Base-by-base conservation (phyloP, 1,140 invertebrate species). In the Drosophila quadrilineata region DNA sequence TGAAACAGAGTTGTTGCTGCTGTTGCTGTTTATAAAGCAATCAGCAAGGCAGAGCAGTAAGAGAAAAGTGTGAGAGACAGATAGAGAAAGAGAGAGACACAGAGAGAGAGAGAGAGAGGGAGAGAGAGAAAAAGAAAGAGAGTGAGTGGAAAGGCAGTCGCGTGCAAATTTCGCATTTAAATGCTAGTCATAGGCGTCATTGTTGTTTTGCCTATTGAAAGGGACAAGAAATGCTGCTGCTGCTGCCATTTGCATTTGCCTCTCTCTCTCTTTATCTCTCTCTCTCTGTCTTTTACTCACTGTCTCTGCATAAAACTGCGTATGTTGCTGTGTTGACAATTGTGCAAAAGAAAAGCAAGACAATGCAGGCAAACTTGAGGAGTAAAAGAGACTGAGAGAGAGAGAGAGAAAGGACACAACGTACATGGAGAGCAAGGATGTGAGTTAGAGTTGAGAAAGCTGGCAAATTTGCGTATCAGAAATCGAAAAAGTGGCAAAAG, bases 111-210 rank as follows among this genome's bases (percentile, higher is more conserved):
- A 41, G 17, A 31, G 19, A 33, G 10, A 17, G 5, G 9, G 12
- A 41, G 36, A 35, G 41, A 2, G 31, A 24, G n/a, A 8, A 10
- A 22, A 28, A 16, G 10, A 6, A 12, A 14, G 21, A n/a, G 35
- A 29, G 29, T 40, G 38, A 24, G 4, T 24, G 29, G 35, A 50
- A 43, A 29, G 60, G 74, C 52, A 75, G 62, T 85, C 79, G 79
- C 79, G 74, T 84, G 79, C 79, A 71, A 85, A 85, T 71, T 85
- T 85, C 79, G 71, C 75, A 85, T 85, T 85, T 85, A 85, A 79
- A 85, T 85, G 79, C 79, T 63, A 75, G 79, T 73, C 71, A 73
- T 86, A 85, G 79, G 59, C 67, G 57, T 67, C 49, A 53, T 71
- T 64, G 70, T 65, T n/a, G n/a, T n/a, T n/a, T 79, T 84, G 63